Evolutionary conservation across 2,113 vertebrate genomes (phyloP), one percentile per base, ranked within the genome.

Genomic region (Labrus mixtus): DNA sequence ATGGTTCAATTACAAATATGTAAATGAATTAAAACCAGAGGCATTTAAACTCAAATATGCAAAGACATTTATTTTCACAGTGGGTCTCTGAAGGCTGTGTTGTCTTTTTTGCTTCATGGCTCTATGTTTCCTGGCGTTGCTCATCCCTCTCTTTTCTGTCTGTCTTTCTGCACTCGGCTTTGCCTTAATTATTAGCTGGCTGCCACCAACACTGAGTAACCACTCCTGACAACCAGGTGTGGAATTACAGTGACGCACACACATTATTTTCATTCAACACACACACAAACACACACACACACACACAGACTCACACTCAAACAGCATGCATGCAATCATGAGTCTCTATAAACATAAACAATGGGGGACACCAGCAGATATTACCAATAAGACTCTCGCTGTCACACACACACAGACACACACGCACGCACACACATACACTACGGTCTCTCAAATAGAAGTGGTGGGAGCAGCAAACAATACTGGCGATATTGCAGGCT

Each of bases 101-200:
- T 23, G 48, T 83, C 79, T 68, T 63, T 56, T 62, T 76, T 63
- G 58, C 78, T 70, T 83, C 57, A 60, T 20, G 5, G 82, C 73
- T 77, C 33, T 68, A 62, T 19, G 72, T 72, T 80, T 86, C 79
- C 78, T 76, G 43, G 69, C 17, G 10, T 65, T 73, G 53, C 45
- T 76, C 71, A 36, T 41, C 71, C 29, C 76, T 78, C 17, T 83
- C 74, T 58, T n/a, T n/a, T 79, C 76, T 83, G 70, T 79, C 75
- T 50, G 0, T 78, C 83, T 73, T 51, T 20, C 57, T 79, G 50
- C 22, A 33, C 62, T 68, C 11, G 1, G 55, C 60, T 71, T 79
- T 61, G 81, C 83, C 84, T 89, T 80, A 84, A 88, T 89, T 89
- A 86, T 79, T 67, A 76, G 71, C 86, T 71, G 65, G 50, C 74